Conservation (phyloP, 2,113 vertebrate species). For the Melanerpes formicivorus region DNA sequence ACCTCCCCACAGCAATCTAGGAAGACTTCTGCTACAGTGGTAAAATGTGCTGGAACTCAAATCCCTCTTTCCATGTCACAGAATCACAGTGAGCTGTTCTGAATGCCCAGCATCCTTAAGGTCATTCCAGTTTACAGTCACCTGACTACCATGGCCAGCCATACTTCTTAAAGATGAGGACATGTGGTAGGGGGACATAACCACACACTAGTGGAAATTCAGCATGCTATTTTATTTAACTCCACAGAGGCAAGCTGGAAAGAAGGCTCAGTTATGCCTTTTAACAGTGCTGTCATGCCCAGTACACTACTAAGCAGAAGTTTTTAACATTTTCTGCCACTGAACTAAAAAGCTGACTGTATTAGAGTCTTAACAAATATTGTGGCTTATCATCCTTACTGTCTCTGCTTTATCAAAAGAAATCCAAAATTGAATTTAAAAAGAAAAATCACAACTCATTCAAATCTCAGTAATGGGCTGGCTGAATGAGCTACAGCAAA, state of each 20-base stretch:
- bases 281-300: not conserved
- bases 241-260: not conserved
- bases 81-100: not conserved
- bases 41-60: not conserved
- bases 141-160: not conserved
- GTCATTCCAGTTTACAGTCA: not conserved
- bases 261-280: not conserved
- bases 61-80: not conserved
- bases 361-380: not conserved
- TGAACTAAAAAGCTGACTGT: not conserved
- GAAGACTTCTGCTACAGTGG: not conserved
- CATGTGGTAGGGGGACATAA: not conserved
- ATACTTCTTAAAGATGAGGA: not conserved
- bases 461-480: not conserved
- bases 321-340: not conserved
- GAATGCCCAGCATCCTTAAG: not conserved
- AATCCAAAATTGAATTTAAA: not conserved
- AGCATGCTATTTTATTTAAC: not conserved
- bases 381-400: not conserved
- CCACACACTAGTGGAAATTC: not conserved
- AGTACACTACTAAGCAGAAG: not conserved
- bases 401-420: not conserved
- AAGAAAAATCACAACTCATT: not conserved
- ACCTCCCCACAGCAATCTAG: not conserved
- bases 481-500: not conserved